Evolutionary conservation across 2,113 vertebrate genomes (phyloP).

Genomic region (Anolis carolinensis): DNA sequence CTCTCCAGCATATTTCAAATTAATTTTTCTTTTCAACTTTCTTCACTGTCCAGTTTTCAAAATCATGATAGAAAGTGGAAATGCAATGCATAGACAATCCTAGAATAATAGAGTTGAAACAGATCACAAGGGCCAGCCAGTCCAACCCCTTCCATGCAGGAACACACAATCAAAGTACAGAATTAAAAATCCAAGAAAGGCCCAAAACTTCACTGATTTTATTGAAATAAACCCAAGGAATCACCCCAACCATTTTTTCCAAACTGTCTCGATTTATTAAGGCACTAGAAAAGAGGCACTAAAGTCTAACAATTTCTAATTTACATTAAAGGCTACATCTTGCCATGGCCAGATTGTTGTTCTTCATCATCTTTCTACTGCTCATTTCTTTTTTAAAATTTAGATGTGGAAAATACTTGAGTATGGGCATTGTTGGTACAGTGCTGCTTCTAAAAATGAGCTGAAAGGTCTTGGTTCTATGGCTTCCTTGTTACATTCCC

Average conservation of each 20-base stretch:
- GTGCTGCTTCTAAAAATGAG: not conserved
- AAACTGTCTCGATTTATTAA: slow-evolving; percentile 48
- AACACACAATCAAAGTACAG: too few species aligned
- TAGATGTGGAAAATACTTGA: not conserved
- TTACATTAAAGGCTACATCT: slow-evolving; percentile 1
- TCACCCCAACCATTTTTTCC: not conserved
- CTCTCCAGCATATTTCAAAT: too few species aligned
- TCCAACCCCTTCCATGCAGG: too few species aligned
- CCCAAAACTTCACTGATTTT: not conserved
- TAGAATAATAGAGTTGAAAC: too few species aligned
- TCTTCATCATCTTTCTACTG: slow-evolving; percentile 20
- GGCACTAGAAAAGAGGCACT: slow-evolving; percentile 12
- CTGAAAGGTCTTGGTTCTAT: too few species aligned
- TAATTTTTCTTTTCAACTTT: too few species aligned
- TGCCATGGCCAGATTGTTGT: not conserved
- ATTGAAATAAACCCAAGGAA: not conserved
- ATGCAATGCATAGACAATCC: too few species aligned
- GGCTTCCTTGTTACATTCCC: not conserved
- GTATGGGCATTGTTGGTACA: not conserved
- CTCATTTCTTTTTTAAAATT: not conserved
- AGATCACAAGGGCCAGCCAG: too few species aligned
- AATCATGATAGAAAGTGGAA: too few species aligned
- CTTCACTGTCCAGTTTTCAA: too few species aligned
- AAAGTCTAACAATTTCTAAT: slow-evolving; percentile 6
- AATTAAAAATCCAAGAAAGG: not conserved